phyloP scores from a whole-genome alignment of 2,888 invertebrate genomes.

The Apotomis turbidana region DNA sequence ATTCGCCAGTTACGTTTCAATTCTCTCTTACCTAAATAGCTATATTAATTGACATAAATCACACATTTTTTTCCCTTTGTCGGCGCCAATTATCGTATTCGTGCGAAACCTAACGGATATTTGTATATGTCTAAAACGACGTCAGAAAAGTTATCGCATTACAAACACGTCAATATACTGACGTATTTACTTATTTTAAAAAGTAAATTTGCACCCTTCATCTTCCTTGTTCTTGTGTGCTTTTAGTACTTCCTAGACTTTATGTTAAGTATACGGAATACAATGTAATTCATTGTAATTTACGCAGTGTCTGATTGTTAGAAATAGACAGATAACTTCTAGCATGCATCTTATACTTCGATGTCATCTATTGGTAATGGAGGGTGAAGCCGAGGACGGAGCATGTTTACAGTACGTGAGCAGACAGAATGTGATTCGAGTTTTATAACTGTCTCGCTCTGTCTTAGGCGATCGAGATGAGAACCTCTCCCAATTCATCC shows the following conservation, averaged over 20 bases:
- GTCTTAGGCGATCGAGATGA: too few relatives aligned
- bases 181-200: constrained; percentile 26
- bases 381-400: too few relatives aligned
- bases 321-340: too few relatives aligned
- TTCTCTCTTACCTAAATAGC: not conserved
- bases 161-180: constrained; percentile 16
- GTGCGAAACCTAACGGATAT: constrained; percentile 37
- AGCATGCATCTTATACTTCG: too few relatives aligned
- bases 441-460: too few relatives aligned
- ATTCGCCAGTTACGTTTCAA: too few relatives aligned
- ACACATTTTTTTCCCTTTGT: not conserved
- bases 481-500: too few relatives aligned
- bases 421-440: too few relatives aligned
- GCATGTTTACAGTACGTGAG: too few relatives aligned
- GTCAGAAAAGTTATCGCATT: constrained; percentile 22
- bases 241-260: constrained; percentile 6
- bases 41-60: not conserved
- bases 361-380: too few relatives aligned
- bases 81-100: constrained; percentile 4
- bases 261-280: not conserved
- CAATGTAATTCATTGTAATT: not conserved
- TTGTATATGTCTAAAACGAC: constrained; percentile 26
- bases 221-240: constrained; percentile 16
- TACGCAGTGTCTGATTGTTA: too few relatives aligned
- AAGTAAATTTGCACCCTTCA: constrained; percentile 4